These are phyloP conservation scores for Sminthurinus aureus DNA, from an alignment of 2,888 invertebrate genomes.

Conservation along the genomic window DNA sequence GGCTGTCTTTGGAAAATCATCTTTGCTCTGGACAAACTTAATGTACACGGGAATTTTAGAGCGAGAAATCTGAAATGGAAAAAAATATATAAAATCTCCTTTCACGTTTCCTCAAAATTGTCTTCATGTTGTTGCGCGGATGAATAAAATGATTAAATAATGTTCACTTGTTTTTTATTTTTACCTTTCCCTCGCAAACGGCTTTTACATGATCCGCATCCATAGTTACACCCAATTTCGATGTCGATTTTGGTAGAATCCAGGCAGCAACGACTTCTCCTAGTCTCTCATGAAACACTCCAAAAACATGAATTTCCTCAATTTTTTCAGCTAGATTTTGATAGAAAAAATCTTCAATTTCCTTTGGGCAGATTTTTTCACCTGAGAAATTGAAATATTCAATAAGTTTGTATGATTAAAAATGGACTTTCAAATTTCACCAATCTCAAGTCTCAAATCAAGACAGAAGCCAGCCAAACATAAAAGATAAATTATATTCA, in stretches of 20 bases:
- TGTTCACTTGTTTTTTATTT: too few species aligned
- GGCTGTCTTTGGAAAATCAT: conserved; percentile 68
- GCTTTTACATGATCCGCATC: conserved; percentile 69
- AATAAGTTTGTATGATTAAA: too few species aligned
- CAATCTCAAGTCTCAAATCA: too few species aligned
- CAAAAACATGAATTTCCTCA: conserved; percentile 77
- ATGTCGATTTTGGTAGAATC: conserved; percentile 71
- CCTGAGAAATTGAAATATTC: too few species aligned
- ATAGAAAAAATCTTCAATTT: conserved; percentile 78
- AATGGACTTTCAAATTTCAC: too few species aligned
- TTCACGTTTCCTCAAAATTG: too few species aligned
- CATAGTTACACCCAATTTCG: conserved; percentile 66
- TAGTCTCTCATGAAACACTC: conserved; percentile 61
- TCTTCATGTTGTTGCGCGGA: not conserved
- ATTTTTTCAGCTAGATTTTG: conserved; percentile 76
- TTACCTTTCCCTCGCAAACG: conserved; percentile 71
- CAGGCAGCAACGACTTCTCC: conserved; percentile 66
- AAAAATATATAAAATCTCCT: too few species aligned
- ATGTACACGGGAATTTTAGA: conserved; percentile 69
- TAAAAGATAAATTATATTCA: too few species aligned
- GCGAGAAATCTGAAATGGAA: conserved; percentile 65
- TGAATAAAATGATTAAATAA: too few species aligned
- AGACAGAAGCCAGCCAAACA: too few species aligned
- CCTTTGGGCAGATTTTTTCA: conserved; percentile 81
- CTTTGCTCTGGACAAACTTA: conserved; percentile 62